Conservation (phyloP, 1,140 invertebrate species). For the Penaeus vannamei region DNA sequence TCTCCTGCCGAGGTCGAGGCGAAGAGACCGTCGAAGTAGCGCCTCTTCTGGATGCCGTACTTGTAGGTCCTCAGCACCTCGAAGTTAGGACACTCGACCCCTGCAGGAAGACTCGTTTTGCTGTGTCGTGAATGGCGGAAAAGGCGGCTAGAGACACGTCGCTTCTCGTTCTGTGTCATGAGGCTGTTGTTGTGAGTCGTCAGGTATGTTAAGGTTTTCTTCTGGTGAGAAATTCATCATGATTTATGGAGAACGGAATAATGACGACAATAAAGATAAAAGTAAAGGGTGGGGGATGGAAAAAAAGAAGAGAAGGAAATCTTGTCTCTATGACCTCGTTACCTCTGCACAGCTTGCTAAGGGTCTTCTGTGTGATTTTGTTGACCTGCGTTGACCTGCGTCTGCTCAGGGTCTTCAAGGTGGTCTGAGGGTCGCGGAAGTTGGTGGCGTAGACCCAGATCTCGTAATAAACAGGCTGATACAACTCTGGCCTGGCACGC, state of each 20-base stretch:
- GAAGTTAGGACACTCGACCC: slow-evolving; percentile 70
- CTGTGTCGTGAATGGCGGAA: no score
- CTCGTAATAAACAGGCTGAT: slow-evolving; percentile 68
- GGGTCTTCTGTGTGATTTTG: slow-evolving; percentile 67
- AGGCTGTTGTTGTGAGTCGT: no score
- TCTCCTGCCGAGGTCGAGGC: slow-evolving; percentile 67
- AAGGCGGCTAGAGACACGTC: no score
- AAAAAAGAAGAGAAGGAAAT: slow-evolving; percentile 11
- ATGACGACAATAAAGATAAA: no score
- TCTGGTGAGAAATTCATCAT: no score
- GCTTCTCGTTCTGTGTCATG: slow-evolving; percentile 9
- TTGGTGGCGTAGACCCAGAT: slow-evolving; percentile 69
- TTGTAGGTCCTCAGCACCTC: slow-evolving; percentile 69
- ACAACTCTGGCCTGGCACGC: slow-evolving; percentile 62
- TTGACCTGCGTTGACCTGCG: slow-evolving; percentile 56
- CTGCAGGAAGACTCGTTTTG: slow-evolving; percentile 48
- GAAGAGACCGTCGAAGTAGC: slow-evolving; percentile 69
- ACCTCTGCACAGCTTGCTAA: slow-evolving; percentile 69
- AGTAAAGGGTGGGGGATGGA: no score
- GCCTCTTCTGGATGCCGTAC: slow-evolving; percentile 70
- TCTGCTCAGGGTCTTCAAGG: slow-evolving; percentile 30
- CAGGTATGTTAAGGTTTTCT: no score
- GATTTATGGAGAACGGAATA: no score
- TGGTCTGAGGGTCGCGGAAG: slow-evolving; percentile 67
- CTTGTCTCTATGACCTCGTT: neutral